Base-by-base conservation (phyloP, 1,140 invertebrate genomes). In the Gryon sp. region DNA sequence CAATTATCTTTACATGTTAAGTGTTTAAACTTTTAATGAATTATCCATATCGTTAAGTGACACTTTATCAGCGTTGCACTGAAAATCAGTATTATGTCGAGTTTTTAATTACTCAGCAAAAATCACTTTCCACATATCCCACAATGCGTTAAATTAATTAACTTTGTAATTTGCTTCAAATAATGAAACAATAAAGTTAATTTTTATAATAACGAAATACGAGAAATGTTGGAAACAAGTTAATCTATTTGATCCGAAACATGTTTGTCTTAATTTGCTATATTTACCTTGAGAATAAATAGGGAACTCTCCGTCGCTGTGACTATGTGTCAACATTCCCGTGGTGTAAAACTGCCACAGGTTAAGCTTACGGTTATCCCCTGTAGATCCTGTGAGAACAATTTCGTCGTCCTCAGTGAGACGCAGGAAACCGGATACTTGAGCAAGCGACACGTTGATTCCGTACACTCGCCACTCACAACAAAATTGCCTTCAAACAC, bases 301-400 rank as follows among this genome's bases (percentile, higher is more conserved):
- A 76, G 93, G 93, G 88, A 94, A 94, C 87, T 94, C 93, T 81
- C 93, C 93, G 82, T 94, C 93, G 83, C 93, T 94, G 87, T 93
- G 92, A 84, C 93, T 94, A 87, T 94, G 93, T 43, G 93, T 94
- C 80, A 94, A 90, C 93, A 94, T 94, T 75, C 86, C 84, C 60
- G 85, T 78, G 28, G 86, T 82, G 36, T 85, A 85, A 57, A 86
- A 84, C 48, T 87, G 83, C 85, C 86, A 85, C 78, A 86, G 66
- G 22, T 80, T 78, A 48, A 76, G 78, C 63, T 83, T 85, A 59
- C 80, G 76, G 75, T 62, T 80, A 38, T 86, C 82, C 52, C 78
- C 76, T 14, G 82, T 82, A 20, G 78, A 77, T 32, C 77, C 77
- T 20, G 76, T 65, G 24, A 80, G 76, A 62, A 81, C 20, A 38